phyloP scores from a whole-genome alignment of 2,888 invertebrate genomes.

The Hoplodrina ambigua region DNA sequence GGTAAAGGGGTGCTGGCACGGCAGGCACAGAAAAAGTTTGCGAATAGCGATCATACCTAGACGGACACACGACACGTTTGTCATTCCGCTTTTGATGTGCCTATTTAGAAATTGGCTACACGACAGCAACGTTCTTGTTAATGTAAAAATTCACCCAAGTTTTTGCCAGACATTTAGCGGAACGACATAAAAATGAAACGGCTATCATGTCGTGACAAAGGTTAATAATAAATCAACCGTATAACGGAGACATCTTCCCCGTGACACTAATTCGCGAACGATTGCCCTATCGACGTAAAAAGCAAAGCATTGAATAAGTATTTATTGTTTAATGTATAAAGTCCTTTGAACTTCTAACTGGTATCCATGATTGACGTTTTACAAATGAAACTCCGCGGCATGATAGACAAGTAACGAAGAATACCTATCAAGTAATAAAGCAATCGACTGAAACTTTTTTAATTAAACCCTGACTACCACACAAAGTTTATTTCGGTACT shows the following conservation, averaged over 20 bases:
- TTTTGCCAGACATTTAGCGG: slow-evolving; percentile 29
- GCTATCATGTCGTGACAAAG: slow-evolving; percentile 54
- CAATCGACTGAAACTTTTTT: slow-evolving; percentile 62
- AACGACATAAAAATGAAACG: slow-evolving; percentile 41
- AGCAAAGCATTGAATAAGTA: slow-evolving; percentile 23
- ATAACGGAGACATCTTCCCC: slow-evolving; percentile 30
- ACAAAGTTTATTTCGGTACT: slow-evolving; percentile 56
- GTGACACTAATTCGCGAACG: slow-evolving; percentile 47
- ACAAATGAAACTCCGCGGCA: slow-evolving; percentile 33
- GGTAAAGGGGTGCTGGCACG: slow-evolving; percentile 84
- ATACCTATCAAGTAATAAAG: slow-evolving; percentile 58
- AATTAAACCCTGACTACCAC: slow-evolving; percentile 57
- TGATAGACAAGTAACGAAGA: slow-evolving; percentile 51
- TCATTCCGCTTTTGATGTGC: slow-evolving; percentile 55
- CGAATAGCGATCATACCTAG: slow-evolving; percentile 61
- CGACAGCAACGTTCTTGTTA: slow-evolving; percentile 46
- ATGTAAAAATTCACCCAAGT: slow-evolving; percentile 34
- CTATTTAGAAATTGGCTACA: slow-evolving; percentile 47
- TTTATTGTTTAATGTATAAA: slow-evolving; percentile 29
- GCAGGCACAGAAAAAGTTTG: slow-evolving; percentile 79
- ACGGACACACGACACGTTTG: slow-evolving; percentile 61
- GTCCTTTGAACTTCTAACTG: slow-evolving; percentile 26
- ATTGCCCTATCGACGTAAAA: slow-evolving; percentile 41
- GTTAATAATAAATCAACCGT: slow-evolving; percentile 54
- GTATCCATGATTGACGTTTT: slow-evolving; percentile 38